Evolutionary conservation across 2,888 invertebrate genomes (phyloP), one percentile per base, ranked within the genome.

Genomic region (Eilema sororculum): DNA sequence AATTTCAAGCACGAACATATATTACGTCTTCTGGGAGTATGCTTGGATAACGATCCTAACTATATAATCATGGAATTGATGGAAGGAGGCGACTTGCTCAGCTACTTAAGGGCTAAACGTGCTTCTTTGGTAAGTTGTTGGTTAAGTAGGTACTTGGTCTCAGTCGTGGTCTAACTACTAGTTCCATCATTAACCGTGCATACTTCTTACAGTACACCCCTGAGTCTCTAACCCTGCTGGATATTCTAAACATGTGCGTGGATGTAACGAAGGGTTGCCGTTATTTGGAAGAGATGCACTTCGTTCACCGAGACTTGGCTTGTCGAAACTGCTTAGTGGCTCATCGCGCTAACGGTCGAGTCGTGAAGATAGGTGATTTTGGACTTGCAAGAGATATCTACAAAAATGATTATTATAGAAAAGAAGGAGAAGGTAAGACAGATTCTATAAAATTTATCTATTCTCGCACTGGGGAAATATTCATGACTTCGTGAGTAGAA

Each of bases 1-100:
- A 99, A 99, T 89, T 99, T 99, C 90, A 98, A 98, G 82, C 99
- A 99, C 89, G 98, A 99, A 74, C 99, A 99, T 87, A 99, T 99
- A 69, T 95, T 99, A 33, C 96, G 98, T 75, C 95, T 99, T 41
- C 96, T 99, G 12, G 99, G 99, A 0, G 98, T 99, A 8, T 99
- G 99, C 86, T 96, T 99, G 41, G 99, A 99, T 88, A 97, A 98
- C 78, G 99, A 99, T 87, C 98, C 99, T 10, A 98, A 98, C 84
- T 98, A 98, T 83, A 97, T 99, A 76, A 97, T 99, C 63, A 97
- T 99, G 96, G 99, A 99, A 90, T 96, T 99, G 24, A 99, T 99
- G 99, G 98, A 99, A 90, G 99, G 98, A 6, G 99, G 99, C 0
- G 99, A 99, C 93, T 93, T 99, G 71, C 95, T 99, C 46, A 98